Percentiles rank a stretch among this genome's conserved stretches.
Conservation (phyloP, 2,113 vertebrate genomes). For the Gobio gobio region DNA sequence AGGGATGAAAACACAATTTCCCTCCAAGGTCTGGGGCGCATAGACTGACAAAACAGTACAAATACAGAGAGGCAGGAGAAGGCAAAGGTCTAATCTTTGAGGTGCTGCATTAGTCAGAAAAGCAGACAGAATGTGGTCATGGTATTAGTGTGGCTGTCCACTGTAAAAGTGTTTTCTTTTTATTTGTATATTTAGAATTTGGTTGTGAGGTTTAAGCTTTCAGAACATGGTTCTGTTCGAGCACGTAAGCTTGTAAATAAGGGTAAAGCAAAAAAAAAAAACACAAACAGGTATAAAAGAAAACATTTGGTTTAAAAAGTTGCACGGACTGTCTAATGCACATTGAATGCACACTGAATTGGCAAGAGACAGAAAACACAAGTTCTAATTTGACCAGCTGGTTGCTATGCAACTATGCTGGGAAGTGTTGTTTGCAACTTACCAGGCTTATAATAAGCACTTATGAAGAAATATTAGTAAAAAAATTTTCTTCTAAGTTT, state of each 20-base stretch:
- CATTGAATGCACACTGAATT: neutral
- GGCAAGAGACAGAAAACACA: neutral
- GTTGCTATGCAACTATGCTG: neutral
- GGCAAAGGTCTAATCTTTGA: neutral
- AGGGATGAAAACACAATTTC: slow-evolving; percentile 4
- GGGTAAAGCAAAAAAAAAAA: neutral
- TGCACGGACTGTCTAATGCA: neutral
- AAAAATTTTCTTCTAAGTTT: neutral
- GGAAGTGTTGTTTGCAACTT: neutral
- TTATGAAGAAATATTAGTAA: neutral
- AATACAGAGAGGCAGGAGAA: neutral
- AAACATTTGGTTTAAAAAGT: neutral
- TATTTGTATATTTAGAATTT: neutral
- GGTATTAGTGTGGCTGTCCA: neutral
- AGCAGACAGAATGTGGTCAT: neutral
- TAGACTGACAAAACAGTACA: neutral
- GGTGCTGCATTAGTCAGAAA: neutral
- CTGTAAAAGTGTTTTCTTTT: neutral
- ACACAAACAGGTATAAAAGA: neutral
- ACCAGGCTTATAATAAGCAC: neutral
- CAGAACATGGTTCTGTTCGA: neutral
- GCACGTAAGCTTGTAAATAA: neutral
- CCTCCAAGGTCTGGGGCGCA: neutral
- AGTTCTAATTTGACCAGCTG: neutral
- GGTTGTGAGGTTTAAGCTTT: neutral